Conservation (phyloP, 30 jellyfish, hydroid and myxozoan species). For the Haliclystus octoradiatus region DNA sequence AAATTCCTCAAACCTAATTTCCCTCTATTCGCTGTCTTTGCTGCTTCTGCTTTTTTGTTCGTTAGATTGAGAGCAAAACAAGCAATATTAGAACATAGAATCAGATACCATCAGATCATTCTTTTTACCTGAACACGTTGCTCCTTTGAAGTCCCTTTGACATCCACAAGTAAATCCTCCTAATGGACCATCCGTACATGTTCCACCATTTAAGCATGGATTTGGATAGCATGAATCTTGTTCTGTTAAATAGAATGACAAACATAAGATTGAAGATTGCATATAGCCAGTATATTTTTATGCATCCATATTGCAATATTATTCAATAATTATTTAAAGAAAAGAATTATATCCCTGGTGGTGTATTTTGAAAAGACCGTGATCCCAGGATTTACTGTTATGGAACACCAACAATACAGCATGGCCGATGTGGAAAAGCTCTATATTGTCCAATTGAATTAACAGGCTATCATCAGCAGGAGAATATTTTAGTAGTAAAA, state of each 20-base stretch:
- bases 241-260: constrained; percentile 21
- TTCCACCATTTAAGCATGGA: constrained; percentile 88
- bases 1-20: not conserved
- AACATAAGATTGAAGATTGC: not conserved
- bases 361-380: too few relatives aligned
- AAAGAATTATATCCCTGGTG: too few relatives aligned
- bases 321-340: too few relatives aligned
- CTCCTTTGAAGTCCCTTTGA: constrained; percentile 46
- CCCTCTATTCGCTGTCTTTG: not conserved
- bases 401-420: not conserved
- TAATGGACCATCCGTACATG: constrained; percentile 39
- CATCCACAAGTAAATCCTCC: constrained; percentile 66
- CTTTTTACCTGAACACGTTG: constrained; percentile 58
- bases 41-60: too few relatives aligned
- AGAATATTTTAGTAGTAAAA: too few relatives aligned
- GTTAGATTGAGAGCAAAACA: too few relatives aligned
- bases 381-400: not conserved
- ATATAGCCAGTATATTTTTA: too few relatives aligned
- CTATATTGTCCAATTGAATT: not conserved
- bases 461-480: too few relatives aligned
- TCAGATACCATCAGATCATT: not conserved
- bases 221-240: constrained; percentile 85
- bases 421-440: not conserved
- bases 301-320: too few relatives aligned
- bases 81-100: too few relatives aligned